Base-by-base conservation (phyloP, 2,888 invertebrate species). In the Phalera bucephala region DNA sequence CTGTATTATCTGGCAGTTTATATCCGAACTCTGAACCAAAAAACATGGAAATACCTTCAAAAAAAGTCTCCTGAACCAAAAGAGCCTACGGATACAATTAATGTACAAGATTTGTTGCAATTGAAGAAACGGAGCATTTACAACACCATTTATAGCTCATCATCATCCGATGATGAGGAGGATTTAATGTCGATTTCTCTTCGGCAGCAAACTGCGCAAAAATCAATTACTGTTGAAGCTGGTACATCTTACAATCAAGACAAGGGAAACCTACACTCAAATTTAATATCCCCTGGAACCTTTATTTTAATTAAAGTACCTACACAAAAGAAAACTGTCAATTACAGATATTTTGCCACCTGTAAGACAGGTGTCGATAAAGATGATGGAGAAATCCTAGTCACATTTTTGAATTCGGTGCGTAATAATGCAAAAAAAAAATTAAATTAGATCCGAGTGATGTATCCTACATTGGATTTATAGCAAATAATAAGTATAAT, bases 61-160 rank as follows among this genome's bases (percentile, higher is more conserved):
- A 13, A 2, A 31, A 40, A 29, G 17, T 38, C 34, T 35, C 32
- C 34, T 15, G 38, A 30, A 29, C 29, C 33, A 14, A 23, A 36
- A 31, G 45, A 40, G 31, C 30, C 28, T 17, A 46, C 29, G 27
- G 33, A 39, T 20, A 38, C 17, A 30, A 21, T 35, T 34, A 31
- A 42, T 10, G 32, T 36, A 44, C 28, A 33, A 40, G 31, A 40
- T 31, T 20, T 37, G 30, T 31, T 33, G 19, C 3, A 17, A 17
- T 17, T 17, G 5, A 17, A 17, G 17, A 17, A 17, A 17, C 17
- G 17, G 17, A 17, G 17, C 17, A 17, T 17, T 17, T 17, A 17
- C 5, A 42, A 42, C 33, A 36, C 30, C 31, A 39, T 45, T 36
- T 42, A 45, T 22, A 13, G 27, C 30, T 41, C 45, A 10, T 42